These are phyloP conservation scores for Pycnomerus fuliginosus DNA, from an alignment of 2,888 invertebrate species.

Conservation along the genomic window DNA sequence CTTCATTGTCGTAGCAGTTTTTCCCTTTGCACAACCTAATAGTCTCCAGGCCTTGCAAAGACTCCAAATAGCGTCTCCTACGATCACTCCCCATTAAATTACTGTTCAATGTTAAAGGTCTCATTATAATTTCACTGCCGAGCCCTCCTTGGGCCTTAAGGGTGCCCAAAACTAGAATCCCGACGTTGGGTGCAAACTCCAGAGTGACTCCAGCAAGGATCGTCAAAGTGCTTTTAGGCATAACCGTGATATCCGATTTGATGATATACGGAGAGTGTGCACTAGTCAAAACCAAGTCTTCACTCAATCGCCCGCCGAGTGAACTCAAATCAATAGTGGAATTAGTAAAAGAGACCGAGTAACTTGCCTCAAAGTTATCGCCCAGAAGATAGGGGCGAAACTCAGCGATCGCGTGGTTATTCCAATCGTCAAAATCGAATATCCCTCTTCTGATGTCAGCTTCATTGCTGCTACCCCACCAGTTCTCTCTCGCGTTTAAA, in stretches of 20 bases:
- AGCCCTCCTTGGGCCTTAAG: constrained; percentile 79
- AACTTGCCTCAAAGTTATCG: constrained; percentile 73
- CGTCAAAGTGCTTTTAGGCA: constrained; percentile 87
- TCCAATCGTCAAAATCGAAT: constrained; percentile 99
- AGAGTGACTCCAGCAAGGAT: constrained; percentile 87
- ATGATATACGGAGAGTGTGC: constrained; percentile 72
- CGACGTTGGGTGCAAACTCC: constrained; percentile 94
- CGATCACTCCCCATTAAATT: constrained; percentile 52
- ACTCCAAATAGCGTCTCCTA: constrained; percentile 59
- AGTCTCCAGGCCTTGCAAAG: constrained; percentile 59
- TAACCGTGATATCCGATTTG: constrained; percentile 89
- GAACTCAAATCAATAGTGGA: constrained; percentile 62
- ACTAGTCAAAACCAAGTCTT: constrained; percentile 64
- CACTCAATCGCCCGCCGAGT: constrained; percentile 74
- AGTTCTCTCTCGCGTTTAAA: constrained; percentile 89
- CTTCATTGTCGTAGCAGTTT: constrained; percentile 62
- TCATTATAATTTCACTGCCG: constrained; percentile 76
- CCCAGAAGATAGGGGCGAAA: constrained; percentile 85
- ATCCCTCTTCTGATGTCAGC: constrained; percentile 76
- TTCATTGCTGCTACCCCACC: constrained; percentile 88
- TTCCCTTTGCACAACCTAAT: constrained; percentile 79
- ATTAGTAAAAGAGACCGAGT: constrained; percentile 61
- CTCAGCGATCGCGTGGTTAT: constrained; percentile 91
- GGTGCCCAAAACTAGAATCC: constrained; percentile 90
- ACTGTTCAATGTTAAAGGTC: constrained; percentile 56